Conservation (phyloP, 2,888 invertebrate genomes). For the Eueremaeus valkanovi region DNA sequence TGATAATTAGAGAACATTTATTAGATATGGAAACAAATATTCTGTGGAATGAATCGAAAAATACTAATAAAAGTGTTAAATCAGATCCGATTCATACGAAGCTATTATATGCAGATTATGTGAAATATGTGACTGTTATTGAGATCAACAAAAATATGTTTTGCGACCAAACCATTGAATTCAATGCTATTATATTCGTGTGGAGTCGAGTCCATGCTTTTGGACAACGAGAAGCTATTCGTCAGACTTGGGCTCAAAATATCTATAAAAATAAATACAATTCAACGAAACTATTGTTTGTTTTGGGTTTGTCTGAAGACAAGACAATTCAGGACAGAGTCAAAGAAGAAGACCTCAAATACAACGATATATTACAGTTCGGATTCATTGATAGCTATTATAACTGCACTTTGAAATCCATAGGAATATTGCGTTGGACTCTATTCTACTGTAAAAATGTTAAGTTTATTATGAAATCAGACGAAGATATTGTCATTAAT, state of each 20-base stretch:
- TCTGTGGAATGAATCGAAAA: too few relatives aligned
- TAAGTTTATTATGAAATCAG: background rate
- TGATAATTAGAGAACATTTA: too few relatives aligned
- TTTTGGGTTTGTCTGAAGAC: background rate
- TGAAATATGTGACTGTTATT: background rate
- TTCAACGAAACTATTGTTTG: background rate
- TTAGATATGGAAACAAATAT: too few relatives aligned
- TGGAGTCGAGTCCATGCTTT: background rate
- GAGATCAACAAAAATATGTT: too few relatives aligned
- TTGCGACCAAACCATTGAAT: too few relatives aligned
- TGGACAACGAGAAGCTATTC: background rate
- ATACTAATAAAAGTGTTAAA: too few relatives aligned
- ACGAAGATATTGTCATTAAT: background rate
- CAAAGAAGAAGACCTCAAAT: background rate
- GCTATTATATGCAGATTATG: conserved; percentile 3
- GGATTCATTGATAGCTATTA: background rate
- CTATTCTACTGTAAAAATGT: background rate
- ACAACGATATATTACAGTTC: background rate
- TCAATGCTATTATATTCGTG: background rate
- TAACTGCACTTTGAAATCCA: background rate
- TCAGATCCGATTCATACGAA: too few relatives aligned
- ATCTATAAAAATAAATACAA: background rate
- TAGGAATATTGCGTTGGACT: conserved; percentile 1
- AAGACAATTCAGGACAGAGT: background rate
- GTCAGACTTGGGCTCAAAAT: background rate